These are phyloP conservation scores for Tenebrio molitor DNA, from an alignment of 1,140 invertebrate genomes.

Conservation along the genomic window DNA sequence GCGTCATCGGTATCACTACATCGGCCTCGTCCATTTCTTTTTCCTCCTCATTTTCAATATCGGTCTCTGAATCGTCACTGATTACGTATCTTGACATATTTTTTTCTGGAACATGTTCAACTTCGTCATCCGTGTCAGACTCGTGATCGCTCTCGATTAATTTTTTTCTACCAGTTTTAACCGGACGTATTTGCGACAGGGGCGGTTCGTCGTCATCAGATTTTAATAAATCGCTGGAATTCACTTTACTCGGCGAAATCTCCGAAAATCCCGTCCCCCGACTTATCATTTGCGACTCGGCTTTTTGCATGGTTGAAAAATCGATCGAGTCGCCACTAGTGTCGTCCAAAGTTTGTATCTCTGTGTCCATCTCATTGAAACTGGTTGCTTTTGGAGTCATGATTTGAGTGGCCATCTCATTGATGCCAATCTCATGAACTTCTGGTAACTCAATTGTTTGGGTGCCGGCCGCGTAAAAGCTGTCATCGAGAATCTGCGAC, in stretches of 20 bases:
- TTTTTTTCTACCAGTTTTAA: not conserved
- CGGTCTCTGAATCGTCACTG: constrained; percentile 48
- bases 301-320: constrained; percentile 48
- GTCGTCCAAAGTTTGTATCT: no score
- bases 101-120: not conserved
- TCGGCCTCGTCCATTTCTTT: not conserved
- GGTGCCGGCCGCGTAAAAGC: constrained; percentile 51
- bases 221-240: not conserved
- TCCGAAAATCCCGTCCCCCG: no score
- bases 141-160: constrained; percentile 11
- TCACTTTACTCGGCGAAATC: not conserved
- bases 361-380: constrained; percentile 17
- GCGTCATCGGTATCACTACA: no score
- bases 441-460: constrained; percentile 45
- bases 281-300: not conserved
- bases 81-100: not conserved
- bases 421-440: constrained; percentile 17
- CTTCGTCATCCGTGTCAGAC: constrained; percentile 19
- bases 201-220: not conserved
- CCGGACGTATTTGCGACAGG: constrained; percentile 9
- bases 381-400: not conserved
- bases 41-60: constrained; percentile 42
- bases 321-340: constrained; percentile 53
- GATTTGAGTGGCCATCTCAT: constrained; percentile 36
- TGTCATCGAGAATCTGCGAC: constrained; percentile 49